Conservation (phyloP, 2,888 invertebrate species). For the Plusia festucae region DNA sequence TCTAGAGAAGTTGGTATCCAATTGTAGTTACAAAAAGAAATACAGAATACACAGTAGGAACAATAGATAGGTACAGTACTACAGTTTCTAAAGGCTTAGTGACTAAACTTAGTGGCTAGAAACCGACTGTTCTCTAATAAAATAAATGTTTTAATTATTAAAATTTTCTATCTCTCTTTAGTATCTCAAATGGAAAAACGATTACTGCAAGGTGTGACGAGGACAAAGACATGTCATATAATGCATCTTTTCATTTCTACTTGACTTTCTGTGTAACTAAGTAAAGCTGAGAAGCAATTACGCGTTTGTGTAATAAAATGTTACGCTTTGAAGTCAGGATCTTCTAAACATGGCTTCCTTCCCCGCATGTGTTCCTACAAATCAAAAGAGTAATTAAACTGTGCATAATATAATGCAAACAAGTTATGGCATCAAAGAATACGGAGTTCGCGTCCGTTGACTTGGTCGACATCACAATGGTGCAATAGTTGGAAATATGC, state of each 20-base stretch:
- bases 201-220: background rate
- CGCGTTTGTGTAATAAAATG: conserved; percentile 26
- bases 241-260: background rate
- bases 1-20: background rate
- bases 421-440: conserved; percentile 41
- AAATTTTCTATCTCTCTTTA: background rate
- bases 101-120: background rate
- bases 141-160: background rate
- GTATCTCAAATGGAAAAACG: too few species aligned
- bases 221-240: background rate
- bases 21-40: too few species aligned
- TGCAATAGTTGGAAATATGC: conserved; percentile 13
- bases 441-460: conserved; percentile 20
- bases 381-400: conserved; percentile 37
- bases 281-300: conserved; percentile 28
- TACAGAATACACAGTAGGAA: too few species aligned
- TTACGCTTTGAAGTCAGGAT: conserved; percentile 44
- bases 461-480: conserved; percentile 40
- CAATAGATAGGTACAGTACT: too few species aligned
- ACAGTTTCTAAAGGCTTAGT: too few species aligned
- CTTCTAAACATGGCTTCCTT: conserved; percentile 35
- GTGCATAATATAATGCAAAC: conserved; percentile 44
- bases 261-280: conserved; percentile 16
- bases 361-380: conserved; percentile 43
- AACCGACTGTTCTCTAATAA: background rate